Conservation (phyloP, 2,888 invertebrate genomes). For the Acanthococcus lagerstroemiae region DNA sequence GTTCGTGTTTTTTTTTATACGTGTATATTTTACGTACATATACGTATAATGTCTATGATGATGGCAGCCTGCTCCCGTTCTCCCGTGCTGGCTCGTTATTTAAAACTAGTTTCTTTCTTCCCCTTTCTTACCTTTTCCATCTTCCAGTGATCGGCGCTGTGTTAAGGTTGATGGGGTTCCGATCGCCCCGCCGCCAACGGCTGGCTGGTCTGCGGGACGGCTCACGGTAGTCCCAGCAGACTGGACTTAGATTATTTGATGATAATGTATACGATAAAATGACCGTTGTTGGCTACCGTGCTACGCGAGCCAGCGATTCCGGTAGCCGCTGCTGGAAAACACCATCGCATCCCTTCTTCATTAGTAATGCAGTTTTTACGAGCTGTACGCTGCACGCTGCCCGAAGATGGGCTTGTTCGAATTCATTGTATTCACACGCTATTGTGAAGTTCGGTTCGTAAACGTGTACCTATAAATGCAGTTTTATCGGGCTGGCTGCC, state of each 20-base stretch:
- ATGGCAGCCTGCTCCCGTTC: neutral
- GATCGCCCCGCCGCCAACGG: neutral
- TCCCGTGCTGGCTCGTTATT: neutral
- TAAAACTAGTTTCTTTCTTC: conserved; percentile 4
- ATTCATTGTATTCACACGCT: neutral
- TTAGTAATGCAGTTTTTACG: neutral
- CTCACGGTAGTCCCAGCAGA: neutral
- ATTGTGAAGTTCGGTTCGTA: neutral
- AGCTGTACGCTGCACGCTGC: no score
- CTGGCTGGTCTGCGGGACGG: neutral
- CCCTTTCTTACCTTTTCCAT: neutral
- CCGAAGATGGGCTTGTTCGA: no score
- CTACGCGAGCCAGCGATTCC: neutral
- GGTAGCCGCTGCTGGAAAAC: neutral
- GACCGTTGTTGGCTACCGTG: neutral
- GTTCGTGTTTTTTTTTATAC: neutral
- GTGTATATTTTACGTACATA: neutral
- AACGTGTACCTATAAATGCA: no score
- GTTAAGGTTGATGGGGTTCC: neutral
- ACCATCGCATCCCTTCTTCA: neutral
- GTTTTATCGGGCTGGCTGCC: no score
- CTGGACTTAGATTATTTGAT: conserved; percentile 13
- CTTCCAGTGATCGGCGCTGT: neutral
- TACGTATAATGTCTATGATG: neutral
- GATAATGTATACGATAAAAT: conserved; percentile 20